Base-by-base conservation (phyloP, 2,113 vertebrate species). In the Callocephalon fimbriatum region DNA sequence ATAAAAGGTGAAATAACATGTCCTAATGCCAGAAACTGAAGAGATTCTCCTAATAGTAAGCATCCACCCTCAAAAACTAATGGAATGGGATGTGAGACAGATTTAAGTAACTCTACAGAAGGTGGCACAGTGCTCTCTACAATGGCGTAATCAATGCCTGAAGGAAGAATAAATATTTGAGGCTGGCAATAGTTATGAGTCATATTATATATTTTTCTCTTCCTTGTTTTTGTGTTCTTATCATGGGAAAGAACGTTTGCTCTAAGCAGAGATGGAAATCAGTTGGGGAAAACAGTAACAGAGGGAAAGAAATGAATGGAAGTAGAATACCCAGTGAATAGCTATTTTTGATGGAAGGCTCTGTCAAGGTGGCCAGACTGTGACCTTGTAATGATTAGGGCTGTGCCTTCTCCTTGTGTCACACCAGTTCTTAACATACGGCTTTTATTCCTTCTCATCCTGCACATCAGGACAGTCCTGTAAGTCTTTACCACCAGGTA, bases 91-190 rank as follows among this genome's bases (percentile, higher is more conserved):
- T 73, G 35, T 2, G 3, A 75, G 47, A 19, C 23, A 81, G 47
- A 50, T 79, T 82, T 65, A 93, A 85, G 74, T 76, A 61, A 54
- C 82, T 95, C 85, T 66, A 37, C 37, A 65, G 75, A 59, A 88
- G 53, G 86, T 86, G 82, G 63, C 87, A 83, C 72, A 37, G 63
- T 61, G 37, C 71, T 81, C 73, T 78, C 26, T 45, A 73, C 3
- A 4, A 58, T 73, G n/a, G 22, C 3, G 1, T 90, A 93, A 95
- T 92, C 90, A 86, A 47, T 83, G 82, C 71, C 91, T 74, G 75
- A 53, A 90, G 88, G 75, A 93, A 92, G 54, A 93, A 88, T 68
- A 94, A 93, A 91, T 95, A 95, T 86, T 93, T 95, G 88, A 90
- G 54, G 26, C 50, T 95, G 72, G 72, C 79, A 53, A 1, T 62